These are phyloP conservation scores for Aselliscus stoliczkanus DNA, from an alignment of 2,797 vertebrate genomes.

Conservation along the genomic window DNA sequence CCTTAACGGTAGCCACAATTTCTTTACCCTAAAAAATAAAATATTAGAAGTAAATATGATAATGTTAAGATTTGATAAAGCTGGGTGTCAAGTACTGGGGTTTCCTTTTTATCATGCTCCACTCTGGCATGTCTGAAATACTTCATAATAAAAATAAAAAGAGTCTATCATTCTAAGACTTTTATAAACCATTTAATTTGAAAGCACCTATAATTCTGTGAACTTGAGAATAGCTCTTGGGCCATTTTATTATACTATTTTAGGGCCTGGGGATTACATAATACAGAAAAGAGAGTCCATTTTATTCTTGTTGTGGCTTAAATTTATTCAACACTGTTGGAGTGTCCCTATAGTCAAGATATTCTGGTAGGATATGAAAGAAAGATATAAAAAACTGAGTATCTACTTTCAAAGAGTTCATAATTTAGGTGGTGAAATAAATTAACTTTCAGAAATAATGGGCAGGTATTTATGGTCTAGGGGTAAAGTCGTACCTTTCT, in stretches of 20 bases:
- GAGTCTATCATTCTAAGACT: not conserved
- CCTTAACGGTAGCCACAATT: not conserved
- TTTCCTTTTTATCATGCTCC: not conserved
- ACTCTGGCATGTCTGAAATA: not conserved
- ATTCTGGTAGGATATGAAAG: not conserved
- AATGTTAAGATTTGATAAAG: not conserved
- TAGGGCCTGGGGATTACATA: not conserved
- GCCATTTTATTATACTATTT: not conserved
- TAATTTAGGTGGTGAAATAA: not conserved
- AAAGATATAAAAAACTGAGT: not conserved
- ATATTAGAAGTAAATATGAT: not conserved
- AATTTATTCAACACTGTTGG: not conserved
- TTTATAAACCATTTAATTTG: not conserved
- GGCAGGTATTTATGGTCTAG: not conserved
- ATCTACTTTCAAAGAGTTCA: not conserved
- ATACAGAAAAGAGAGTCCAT: not conserved
- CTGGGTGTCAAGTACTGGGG: not conserved
- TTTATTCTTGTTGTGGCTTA: not conserved
- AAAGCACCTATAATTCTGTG: constrained; percentile 12
- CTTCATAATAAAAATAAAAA: not conserved
- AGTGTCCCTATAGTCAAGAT: not conserved
- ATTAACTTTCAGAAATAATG: not conserved
- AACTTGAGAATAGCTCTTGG: not conserved
- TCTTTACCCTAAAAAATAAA: not conserved
- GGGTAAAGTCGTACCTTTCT: not conserved